Base-by-base conservation (phyloP, 2,113 vertebrate species). In the Colossoma macropomum region DNA sequence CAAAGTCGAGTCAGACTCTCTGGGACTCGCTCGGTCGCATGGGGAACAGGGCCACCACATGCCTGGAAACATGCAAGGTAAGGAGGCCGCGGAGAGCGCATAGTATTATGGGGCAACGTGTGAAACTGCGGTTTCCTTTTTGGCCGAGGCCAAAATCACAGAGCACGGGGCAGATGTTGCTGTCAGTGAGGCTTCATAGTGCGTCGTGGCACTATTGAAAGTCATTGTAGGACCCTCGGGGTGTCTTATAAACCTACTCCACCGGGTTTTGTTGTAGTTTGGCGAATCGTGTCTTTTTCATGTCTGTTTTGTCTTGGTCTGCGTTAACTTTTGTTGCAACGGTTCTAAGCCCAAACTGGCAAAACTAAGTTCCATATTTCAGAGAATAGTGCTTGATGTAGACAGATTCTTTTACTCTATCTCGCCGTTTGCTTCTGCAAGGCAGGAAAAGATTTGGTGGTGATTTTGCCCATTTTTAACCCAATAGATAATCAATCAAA, bases 41-140 rank as follows among this genome's bases (percentile, higher is more conserved):
- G 97, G 97, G 90, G 98, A 97, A 92, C 97, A 96, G 89, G 95
- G 97, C 86, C 97, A 95, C 86, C 97, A 95, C 92, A 96, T 97
- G 97, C 96, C 97, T 91, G 96, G 96, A 92, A 97, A 95, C 91
- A 96, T 98, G 96, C 98, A 98, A 97, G 98, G 98, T 99, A 96
- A 96, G 96, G 87, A 84, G 25, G 87, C 34, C 65, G 21, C 8
- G 41, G 21, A 23, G 54, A 56, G 54, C 17, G 54, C 5, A 1
- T 56, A 56, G 13, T 56, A 56, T 23, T 56, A 23, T 8, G 15
- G 3, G 15, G 4, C 50, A 15, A 16, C 2, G 50, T 52, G 50
- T 52, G 50, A 52, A 56, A 23, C 54, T 6, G 7, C 54, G 27
- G 54, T 2, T 54, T 48, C 34, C 45, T 6, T 45, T 56, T 56